Base-by-base conservation (phyloP, 2,888 invertebrate species). In the Strigamia transsilvanica region DNA sequence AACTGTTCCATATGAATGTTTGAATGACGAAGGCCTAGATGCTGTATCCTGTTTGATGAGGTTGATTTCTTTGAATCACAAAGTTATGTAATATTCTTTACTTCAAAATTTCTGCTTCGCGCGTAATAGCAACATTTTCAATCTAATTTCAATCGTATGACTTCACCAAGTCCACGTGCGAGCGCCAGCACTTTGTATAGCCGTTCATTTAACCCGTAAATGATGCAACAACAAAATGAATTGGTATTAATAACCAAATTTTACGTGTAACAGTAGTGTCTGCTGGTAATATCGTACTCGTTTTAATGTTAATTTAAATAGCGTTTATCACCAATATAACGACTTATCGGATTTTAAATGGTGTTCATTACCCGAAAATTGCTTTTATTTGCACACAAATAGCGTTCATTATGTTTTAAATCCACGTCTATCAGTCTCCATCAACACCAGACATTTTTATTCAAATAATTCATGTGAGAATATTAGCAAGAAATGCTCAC, bases 31-130 rank as follows among this genome's bases (percentile, higher is more conserved):
- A 27, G 66, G 18, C n/a, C n/a, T n/a, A 51, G 18, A 51, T 51
- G 51, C 15, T 13, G 23, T 32, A 66, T 66, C 66, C 66, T 66
- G 66, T 66, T 61, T 66, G 66, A 66, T 23, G 66, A 32, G 27
- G 23, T 66, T 66, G 66, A 66, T 66, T 66, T 66, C 66, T 66
- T 66, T 66, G 66, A 66, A 66, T 66, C 9, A 66, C 1, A 66
- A 66, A 66, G 66, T 66, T 66, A 66, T 66, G 66, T 66, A 66
- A 66, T 66, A 27, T 2, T 66, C 27, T 15, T 66, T 15, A 9
- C 10, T n/a, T n/a, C n/a, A 21, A 5, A 4, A 13, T n/a, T 51
- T n/a, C 10, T 51, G 3, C 18, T 66, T 27, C 15, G 23, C 32
- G 23, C 27, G n/a, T 66, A 27, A 23, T 61, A n/a, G 7, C 9